These are phyloP conservation scores for Harpia harpyja DNA, from an alignment of 2,797 vertebrate species.

Conservation along the genomic window DNA sequence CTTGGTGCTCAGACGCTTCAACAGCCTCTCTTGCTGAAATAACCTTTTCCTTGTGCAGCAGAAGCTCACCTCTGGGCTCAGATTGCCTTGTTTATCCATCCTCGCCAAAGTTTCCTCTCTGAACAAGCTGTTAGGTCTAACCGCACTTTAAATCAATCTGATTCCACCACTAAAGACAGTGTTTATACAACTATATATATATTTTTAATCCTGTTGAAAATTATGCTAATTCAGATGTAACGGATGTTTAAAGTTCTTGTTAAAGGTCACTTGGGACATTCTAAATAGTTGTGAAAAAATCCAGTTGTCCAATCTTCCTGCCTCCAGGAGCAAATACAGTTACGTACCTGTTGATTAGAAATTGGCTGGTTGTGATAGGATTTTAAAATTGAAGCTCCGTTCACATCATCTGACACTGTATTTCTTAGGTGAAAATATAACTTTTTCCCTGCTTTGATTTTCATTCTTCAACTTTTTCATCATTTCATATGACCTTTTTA, in stretches of 20 bases:
- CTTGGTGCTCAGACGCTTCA: accelerated
- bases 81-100: background rate
- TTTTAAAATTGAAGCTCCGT: background rate
- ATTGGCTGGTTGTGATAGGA: background rate
- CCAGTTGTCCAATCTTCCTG: background rate
- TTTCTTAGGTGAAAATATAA: background rate
- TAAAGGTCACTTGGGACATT: background rate
- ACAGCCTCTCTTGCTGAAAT: background rate
- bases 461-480: background rate
- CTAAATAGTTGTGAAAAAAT: background rate
- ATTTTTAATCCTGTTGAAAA: background rate
- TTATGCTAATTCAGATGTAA: background rate
- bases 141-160: background rate
- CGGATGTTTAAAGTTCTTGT: background rate
- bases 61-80: background rate
- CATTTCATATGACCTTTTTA: background rate
- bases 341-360: background rate
- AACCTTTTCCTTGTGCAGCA: background rate
- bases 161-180: background rate
- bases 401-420: background rate
- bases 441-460: background rate
- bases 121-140: background rate
- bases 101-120: background rate
- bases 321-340: background rate
- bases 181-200: background rate